Conservation (phyloP, 2,113 vertebrate species). For the Muntiacus muntjak region DNA sequence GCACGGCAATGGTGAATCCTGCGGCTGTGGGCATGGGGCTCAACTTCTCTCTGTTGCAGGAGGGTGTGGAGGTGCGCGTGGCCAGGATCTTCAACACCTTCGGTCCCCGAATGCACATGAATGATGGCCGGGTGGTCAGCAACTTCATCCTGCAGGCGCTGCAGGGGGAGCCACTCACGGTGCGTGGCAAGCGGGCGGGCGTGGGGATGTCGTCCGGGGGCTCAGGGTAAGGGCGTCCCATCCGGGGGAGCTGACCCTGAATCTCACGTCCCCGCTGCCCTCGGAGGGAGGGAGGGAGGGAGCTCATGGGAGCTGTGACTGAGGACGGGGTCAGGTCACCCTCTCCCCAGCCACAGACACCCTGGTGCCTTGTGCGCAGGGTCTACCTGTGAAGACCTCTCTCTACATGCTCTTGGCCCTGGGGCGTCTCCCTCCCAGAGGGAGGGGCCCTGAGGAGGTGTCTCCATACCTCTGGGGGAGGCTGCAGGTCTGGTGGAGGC, state of each 20-base stretch:
- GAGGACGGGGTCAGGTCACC: too few relatives aligned
- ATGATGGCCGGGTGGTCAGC: slow-evolving; percentile 98
- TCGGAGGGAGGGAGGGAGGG: background rate
- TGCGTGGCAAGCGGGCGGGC: slow-evolving; percentile 72
- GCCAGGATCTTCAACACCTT: slow-evolving; percentile 99
- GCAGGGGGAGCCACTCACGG: slow-evolving; percentile 95
- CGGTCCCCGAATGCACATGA: slow-evolving; percentile 99
- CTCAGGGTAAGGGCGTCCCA: accelerated
- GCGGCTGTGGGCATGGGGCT: background rate
- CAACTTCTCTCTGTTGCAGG: slow-evolving; percentile 79
- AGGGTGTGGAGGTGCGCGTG: slow-evolving; percentile 97
- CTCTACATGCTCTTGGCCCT: background rate
- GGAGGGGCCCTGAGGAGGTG: too few relatives aligned
- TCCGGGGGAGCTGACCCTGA: background rate
- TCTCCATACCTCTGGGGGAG: background rate
- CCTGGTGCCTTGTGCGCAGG: background rate
- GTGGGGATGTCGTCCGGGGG: background rate
- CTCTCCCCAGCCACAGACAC: background rate
- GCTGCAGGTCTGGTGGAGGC: background rate
- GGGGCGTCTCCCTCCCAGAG: too few relatives aligned
- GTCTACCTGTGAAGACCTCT: background rate
- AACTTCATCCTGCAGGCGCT: slow-evolving; percentile 99
- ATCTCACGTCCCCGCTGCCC: background rate
- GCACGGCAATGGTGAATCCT: background rate
- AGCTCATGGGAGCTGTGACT: background rate